phyloP scores from a whole-genome alignment of 1,140 invertebrate species.

The Calliphora vicina region DNA sequence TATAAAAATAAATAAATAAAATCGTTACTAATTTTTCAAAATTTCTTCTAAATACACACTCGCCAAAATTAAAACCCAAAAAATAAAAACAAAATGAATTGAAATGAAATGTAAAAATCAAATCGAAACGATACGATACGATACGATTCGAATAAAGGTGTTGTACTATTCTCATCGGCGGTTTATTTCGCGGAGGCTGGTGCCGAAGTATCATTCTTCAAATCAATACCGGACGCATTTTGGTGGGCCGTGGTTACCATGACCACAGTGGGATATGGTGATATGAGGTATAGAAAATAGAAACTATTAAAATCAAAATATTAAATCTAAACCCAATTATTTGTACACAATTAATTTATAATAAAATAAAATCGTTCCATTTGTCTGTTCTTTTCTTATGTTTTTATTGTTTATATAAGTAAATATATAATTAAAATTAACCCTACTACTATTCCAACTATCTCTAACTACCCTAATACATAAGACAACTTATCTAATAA shows the following conservation, averaged over 20 bases:
- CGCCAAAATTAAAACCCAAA: conserved; percentile 15
- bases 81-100: not conserved
- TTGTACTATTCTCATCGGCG: conserved; percentile 98
- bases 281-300: conserved; percentile 90
- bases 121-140: too few species aligned
- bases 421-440: not conserved
- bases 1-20: not conserved
- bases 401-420: not conserved
- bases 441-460: too few species aligned
- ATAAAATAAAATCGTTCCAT: not conserved
- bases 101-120: not conserved
- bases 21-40: not conserved
- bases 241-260: conserved; percentile 99
- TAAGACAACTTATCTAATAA: too few species aligned
- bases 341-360: not conserved
- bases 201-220: conserved; percentile 97
- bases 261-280: conserved; percentile 99
- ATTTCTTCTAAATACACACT: conserved; percentile 15
- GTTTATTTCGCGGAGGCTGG: conserved; percentile 99
- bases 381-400: too few species aligned
- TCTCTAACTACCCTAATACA: too few species aligned
- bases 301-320: conserved; percentile 1
- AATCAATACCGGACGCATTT: conserved; percentile 97
- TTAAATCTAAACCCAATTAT: not conserved
- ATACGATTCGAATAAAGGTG: too few species aligned